A percentile compares a stretch with the other conserved stretches of the same genome.
These are phyloP conservation scores for Pangasius larnaudii DNA, from an alignment of 2,797 vertebrate genomes.

Conservation along the genomic window DNA sequence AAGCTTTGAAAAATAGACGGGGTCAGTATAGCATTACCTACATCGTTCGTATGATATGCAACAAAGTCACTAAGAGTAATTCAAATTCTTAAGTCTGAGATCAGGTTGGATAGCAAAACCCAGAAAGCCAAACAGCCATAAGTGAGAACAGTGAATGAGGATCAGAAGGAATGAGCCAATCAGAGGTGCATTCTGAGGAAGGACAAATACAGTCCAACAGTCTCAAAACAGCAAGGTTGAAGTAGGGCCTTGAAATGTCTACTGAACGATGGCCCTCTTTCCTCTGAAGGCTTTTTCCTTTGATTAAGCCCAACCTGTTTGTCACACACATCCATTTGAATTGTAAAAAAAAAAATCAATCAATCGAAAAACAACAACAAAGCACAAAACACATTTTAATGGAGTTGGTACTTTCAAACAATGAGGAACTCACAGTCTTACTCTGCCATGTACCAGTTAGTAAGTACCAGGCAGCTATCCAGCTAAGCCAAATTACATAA, in stretches of 20 bases:
- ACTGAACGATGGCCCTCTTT: constrained; percentile 9
- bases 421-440: no score
- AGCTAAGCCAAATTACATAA: no score
- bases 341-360: neutral
- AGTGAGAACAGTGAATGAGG: neutral
- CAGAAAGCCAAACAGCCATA: neutral
- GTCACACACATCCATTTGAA: constrained; percentile 8
- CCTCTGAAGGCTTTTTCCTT: constrained; percentile 27
- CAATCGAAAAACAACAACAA: neutral
- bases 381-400: neutral
- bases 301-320: constrained; percentile 38
- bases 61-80: neutral
- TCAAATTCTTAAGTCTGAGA: neutral
- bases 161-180: neutral
- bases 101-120: neutral
- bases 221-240: constrained; percentile 12
- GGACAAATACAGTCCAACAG: neutral
- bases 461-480: no score
- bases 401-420: no score
- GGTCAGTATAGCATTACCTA: neutral
- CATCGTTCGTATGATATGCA: neutral
- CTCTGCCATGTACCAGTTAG: no score
- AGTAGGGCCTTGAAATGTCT: constrained; percentile 33
- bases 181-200: neutral
- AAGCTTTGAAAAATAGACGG: neutral